Percentiles rank a stretch among this genome's conserved stretches.
phyloP scores from a whole-genome alignment of 35 echinoderm and acorn worm genomes.

The Amphiura filiformis region DNA sequence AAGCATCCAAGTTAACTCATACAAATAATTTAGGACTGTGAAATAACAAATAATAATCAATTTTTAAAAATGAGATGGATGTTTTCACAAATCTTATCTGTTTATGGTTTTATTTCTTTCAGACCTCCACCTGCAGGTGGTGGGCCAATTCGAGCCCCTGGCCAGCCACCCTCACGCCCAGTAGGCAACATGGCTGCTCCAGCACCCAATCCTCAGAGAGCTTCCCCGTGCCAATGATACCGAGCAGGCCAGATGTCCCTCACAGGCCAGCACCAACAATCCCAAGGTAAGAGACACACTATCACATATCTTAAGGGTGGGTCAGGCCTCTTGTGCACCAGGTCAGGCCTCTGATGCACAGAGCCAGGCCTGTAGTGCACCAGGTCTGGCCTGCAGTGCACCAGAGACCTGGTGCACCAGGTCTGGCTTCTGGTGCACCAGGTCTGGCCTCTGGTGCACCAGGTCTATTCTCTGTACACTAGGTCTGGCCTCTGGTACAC shows the following conservation, averaged over 20 bases:
- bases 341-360: no score
- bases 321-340: no score
- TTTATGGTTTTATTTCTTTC: neutral
- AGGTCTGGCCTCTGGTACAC: no score
- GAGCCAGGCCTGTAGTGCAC: neutral
- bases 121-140: constrained; percentile 40
- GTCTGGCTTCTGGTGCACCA: no score
- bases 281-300: constrained; percentile 41
- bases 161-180: no score
- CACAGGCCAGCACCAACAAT: constrained; percentile 65
- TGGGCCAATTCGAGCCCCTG: neutral
- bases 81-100: neutral
- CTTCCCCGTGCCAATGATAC: constrained; percentile 75
- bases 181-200: constrained; percentile 35
- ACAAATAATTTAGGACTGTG: neutral
- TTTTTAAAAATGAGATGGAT: neutral
- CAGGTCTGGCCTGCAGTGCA: no score
- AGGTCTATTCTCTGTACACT: no score
- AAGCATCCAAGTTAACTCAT: no score
- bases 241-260: constrained; percentile 82
- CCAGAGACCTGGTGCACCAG: no score
- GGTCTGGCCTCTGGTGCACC: no score
- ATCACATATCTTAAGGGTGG: neutral
- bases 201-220: constrained; percentile 28
- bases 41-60: no score